Evolutionary conservation across 2,888 invertebrate genomes (phyloP), one percentile per base, ranked within the genome.

Genomic region (Callyntrura guangdongensis): DNA sequence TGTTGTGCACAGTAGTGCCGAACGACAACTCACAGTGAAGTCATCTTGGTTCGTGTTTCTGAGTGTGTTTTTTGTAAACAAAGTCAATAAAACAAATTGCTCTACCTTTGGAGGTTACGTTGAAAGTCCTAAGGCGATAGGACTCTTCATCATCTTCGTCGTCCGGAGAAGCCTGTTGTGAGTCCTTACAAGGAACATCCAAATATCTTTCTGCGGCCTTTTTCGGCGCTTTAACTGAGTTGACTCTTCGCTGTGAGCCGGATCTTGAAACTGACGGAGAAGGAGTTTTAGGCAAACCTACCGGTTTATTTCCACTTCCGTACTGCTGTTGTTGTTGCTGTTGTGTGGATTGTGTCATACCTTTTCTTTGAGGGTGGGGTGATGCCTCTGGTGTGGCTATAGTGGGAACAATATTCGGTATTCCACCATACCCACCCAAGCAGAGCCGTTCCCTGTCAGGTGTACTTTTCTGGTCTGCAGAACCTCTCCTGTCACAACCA

Each of bases 41-140:
- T n/a, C 27, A 45, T 17, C 67, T 45, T 45, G n/a, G 2, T 72
- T 45, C 49, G n/a, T 53, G 36, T 27, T 36, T 59, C 9, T 53
- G n/a, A 25, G 12, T 81, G 8, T 61, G 59, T 36, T 25, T 59
- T n/a, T 56, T 82, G 20, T 45, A 11, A 27, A 36, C 36, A 36
- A 82, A 82, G 36, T 79, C 72, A 72, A 72, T 72, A 72, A 72
- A 72, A 72, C 72, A 72, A 72, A 72, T 72, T 72, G 72, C 45
- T 56, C 96, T 96, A 97, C 98, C 98, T 96, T 99, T 99, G 94
- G 97, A 96, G 94, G 98, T 97, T 95, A 97, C 97, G 95, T 98
- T 98, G 96, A 99, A 99, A 94, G 98, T 98, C 94, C 99, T 96
- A 94, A 99, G 96, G 93, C 98, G 96, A 95, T 98, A 98, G 92